Conservation (phyloP, 2,797 vertebrate genomes). For the Bovichtus diacanthus region DNA sequence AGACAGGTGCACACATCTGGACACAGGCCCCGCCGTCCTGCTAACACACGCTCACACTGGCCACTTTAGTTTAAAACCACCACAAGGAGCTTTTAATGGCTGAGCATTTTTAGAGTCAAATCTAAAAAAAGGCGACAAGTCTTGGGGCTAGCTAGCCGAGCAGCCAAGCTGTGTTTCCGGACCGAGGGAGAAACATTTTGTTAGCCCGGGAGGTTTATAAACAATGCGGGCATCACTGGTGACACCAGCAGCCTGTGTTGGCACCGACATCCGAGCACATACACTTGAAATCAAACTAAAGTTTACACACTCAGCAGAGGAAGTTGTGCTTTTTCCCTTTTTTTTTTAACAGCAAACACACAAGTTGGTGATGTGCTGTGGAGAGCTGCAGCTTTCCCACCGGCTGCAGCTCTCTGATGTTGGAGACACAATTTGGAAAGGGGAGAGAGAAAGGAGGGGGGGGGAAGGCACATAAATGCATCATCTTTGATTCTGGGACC, state of each 20-base stretch:
- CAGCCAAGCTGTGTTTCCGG: not conserved
- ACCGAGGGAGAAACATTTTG: not conserved
- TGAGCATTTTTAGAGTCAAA: accelerated
- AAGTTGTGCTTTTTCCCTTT: not conserved
- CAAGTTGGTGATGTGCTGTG: constrained; percentile 25
- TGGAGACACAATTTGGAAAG: constrained; percentile 68
- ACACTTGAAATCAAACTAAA: constrained; percentile 43
- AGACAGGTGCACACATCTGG: constrained; percentile 49
- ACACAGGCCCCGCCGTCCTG: constrained; percentile 2
- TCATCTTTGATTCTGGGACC: constrained; percentile 4
- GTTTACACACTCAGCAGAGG: not conserved
- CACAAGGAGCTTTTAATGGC: not conserved
- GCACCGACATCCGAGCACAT: constrained; percentile 15
- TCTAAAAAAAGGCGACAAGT: accelerated
- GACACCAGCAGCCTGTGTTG: not conserved
- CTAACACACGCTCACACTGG: constrained; percentile 4
- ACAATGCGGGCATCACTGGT: constrained; percentile 60
- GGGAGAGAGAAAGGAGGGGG: constrained; percentile 31
- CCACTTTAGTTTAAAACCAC: constrained; percentile 12
- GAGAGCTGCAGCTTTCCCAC: constrained; percentile 53
- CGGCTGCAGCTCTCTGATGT: constrained; percentile 68
- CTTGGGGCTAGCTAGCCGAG: not conserved
- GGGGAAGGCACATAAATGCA: constrained; percentile 42
- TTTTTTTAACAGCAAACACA: not conserved
- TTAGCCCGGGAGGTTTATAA: constrained; percentile 70